Evolutionary conservation across 2,888 invertebrate genomes (phyloP), one percentile per base, ranked within the genome.

Genomic region (Sacculina carcini): DNA sequence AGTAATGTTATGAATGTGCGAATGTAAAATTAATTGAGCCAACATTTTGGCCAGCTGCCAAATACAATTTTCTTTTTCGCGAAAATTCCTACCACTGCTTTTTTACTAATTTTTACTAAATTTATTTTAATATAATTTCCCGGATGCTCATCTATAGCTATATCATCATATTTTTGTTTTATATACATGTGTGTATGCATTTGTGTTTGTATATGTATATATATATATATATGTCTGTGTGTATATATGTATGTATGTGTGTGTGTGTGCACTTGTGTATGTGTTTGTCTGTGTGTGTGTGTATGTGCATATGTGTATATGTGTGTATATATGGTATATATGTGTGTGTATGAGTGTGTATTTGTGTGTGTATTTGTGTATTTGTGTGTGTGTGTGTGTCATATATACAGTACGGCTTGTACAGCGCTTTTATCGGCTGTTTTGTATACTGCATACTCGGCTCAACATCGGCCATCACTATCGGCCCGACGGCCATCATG

Each of bases 401-500:
- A 31, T 51, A 48, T 34, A 60, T 60, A 47, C 62, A 69, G 66
- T 69, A 67, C 63, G 69, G 69, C 3, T 57, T 69, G 51, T 69
- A 69, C 59, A 67, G 68, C 1, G 65, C 69, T 3, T 69, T 69
- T 59, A 64, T 69, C 64, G 68, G 69, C 14, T 66, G 66, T 54
- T 67, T 69, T 56, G 59, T 69, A n/a, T 69, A 69, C 59, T 61
- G 63, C 39, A 53, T 69, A 38, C 60, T 69, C 52, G 69, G 69
- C 10, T 67, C 66, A 26, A 62, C 66, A 42, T 67, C 66, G 58
- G 68, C 69, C 59, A 64, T 68, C 52, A 68, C 67, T 3, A 61
- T 68, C 24, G 67, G 69, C 49, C 69, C 69, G n/a, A 69, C 69
- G 3, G 68, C 69, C 52, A 67, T 69, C 55, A 66, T 69, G 66